Evolutionary conservation across 2,888 invertebrate species (phyloP), one percentile per base, ranked within the genome.

Genomic region (Aporophyla lueneburgensis): DNA sequence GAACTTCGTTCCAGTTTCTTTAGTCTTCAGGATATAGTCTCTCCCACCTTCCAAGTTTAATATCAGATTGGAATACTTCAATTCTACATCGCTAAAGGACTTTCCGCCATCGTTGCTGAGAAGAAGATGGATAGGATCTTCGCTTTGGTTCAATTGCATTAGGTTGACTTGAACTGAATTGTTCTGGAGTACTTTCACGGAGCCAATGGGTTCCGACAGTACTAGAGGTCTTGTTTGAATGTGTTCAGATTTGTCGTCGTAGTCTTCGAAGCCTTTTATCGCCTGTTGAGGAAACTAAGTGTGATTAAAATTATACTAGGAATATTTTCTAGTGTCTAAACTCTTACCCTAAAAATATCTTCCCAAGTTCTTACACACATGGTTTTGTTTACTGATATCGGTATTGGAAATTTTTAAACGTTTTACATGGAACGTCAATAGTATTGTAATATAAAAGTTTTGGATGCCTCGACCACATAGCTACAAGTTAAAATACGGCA

Each of bases 141-240:
- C 89, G 14, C 92, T 94, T 46, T 91, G 90, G 78, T 97, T 96
- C 49, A 91, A 73, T 54, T 95, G 95, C 78, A 95, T 95, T 0
- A 96, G 87, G 80, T 95, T 95, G 0, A 97, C 96, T 93, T 96
- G 96, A 0, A 96, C 96, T 2, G 94, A 95, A 81, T 96, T 96
- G 81, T 97, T 96, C 75, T 96, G 95, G 1, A 97, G 91, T 0
- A 96, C 96, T 87, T 93, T 96, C 4, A 96, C 93, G 24, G 96
- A 96, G 2, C 95, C 94, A 49, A 97, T 96, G 1, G 97, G 96
- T 88, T 96, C 96, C 0, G 90, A 74, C 54, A 95, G 82, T 3
- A 94, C 94, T 12, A 96, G 79, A 1, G 96, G 95, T 68, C 92
- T 86, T 43, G 86, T 85, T 33, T 46, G 46, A 12, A 83, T 21